A percentile compares a stretch with the other conserved stretches of the same genome.
Evolutionary conservation across 2,888 invertebrate genomes (phyloP).

Genomic region (Zele albiditarsus): DNA sequence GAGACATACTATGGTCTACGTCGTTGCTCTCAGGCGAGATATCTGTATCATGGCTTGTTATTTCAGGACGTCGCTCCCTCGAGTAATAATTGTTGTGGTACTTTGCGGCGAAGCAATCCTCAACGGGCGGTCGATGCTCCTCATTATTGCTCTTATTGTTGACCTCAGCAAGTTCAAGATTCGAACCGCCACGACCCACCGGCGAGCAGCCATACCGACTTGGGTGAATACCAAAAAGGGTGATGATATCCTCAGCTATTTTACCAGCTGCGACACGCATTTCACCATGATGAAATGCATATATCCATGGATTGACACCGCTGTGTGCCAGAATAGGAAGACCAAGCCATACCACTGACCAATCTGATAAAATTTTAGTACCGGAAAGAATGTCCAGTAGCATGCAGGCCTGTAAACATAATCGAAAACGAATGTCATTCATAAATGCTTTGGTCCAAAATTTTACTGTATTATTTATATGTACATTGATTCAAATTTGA

Average conservation of each 20-base stretch:
- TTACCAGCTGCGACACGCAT: conserved; percentile 76
- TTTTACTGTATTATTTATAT: too few species aligned
- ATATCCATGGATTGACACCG: conserved; percentile 79
- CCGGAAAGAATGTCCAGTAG: conserved; percentile 75
- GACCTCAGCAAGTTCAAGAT: conserved; percentile 64
- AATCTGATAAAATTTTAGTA: conserved; percentile 74
- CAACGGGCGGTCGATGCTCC: conserved; percentile 59
- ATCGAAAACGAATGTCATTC: not conserved
- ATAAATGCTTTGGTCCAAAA: too few species aligned
- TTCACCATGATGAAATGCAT: conserved; percentile 79
- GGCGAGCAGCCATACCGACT: conserved; percentile 68
- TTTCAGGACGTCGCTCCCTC: conserved; percentile 54
- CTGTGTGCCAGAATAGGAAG: conserved; percentile 77
- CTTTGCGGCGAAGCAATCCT: conserved; percentile 66
- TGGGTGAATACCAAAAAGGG: conserved; percentile 68
- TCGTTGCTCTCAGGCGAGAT: conserved; percentile 63
- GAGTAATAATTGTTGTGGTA: conserved; percentile 55
- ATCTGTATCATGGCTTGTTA: conserved; percentile 57
- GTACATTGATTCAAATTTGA: too few species aligned
- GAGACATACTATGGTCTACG: conserved; percentile 23
- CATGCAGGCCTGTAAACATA: conserved; percentile 74
- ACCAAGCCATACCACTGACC: conserved; percentile 76
- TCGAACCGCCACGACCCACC: conserved; percentile 62
- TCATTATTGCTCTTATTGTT: conserved; percentile 60
- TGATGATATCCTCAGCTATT: conserved; percentile 75